These are phyloP conservation scores for Capitella teleta DNA, from an alignment of 1,140 invertebrate species.

Conservation along the genomic window DNA sequence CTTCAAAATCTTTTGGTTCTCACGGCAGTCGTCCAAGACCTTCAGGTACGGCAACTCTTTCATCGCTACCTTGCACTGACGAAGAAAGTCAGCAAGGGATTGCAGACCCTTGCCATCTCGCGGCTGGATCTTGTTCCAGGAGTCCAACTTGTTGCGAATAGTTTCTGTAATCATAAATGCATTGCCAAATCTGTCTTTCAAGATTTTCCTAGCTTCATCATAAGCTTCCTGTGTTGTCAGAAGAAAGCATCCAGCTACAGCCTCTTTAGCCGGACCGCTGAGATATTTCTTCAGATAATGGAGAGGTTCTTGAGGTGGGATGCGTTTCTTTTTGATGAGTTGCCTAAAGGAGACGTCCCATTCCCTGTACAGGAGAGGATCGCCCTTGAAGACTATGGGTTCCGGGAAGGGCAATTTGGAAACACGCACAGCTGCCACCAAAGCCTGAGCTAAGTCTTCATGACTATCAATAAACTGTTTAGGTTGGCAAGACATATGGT, in stretches of 20 bases:
- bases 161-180: constrained; percentile 1
- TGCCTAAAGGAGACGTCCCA: constrained; percentile 5
- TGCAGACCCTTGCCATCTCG: constrained; percentile 13
- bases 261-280: constrained; percentile 4
- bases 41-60: constrained; percentile 3
- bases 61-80: constrained; percentile 16
- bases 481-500: neutral
- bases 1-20: constrained; percentile 16
- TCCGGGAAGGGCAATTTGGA: constrained; percentile 14
- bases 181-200: neutral
- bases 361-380: constrained; percentile 11
- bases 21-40: constrained; percentile 16
- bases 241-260: constrained; percentile 5
- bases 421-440: neutral
- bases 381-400: constrained; percentile 14
- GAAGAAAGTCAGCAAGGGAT: constrained; percentile 15
- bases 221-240: constrained; percentile 2
- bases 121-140: constrained; percentile 7
- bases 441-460: neutral
- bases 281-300: constrained; percentile 8
- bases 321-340: neutral
- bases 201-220: neutral
- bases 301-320: neutral
- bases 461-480: neutral
- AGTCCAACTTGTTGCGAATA: neutral